phyloP scores from a whole-genome alignment of 37 sponge, comb jelly and placozoan genomes.

The Dysidea cf. avara region DNA sequence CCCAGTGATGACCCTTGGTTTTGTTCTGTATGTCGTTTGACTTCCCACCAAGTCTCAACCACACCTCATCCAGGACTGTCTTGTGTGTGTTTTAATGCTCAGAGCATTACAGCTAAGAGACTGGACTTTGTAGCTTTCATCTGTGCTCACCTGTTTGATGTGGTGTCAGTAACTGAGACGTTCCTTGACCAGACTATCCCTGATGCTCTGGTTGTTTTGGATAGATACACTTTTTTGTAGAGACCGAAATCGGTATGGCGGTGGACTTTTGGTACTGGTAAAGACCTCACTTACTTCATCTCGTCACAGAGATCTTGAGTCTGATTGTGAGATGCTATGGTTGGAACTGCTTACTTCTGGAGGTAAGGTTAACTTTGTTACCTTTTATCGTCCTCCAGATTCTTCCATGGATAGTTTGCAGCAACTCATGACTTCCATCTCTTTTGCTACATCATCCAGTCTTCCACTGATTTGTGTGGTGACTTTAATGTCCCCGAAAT shows the following conservation, averaged over 20 bases:
- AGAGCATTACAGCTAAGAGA: too few species aligned
- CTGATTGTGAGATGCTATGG: too few species aligned
- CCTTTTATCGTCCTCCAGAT: constrained; percentile 23
- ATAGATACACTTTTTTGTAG: not conserved
- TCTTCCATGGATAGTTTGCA: not conserved
- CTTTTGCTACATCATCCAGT: not conserved
- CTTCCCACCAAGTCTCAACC: too few species aligned
- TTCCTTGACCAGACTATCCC: not conserved
- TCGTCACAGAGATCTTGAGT: constrained; percentile 8
- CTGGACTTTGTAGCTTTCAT: too few species aligned
- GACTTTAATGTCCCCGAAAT: constrained; percentile 24
- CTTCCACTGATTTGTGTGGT: constrained; percentile 13
- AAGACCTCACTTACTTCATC: not conserved
- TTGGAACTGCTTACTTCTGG: not conserved
- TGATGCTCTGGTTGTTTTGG: not conserved
- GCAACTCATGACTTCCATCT: constrained; percentile 2
- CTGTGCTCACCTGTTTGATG: too few species aligned
- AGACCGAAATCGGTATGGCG: constrained; percentile 19
- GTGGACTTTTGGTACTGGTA: constrained; percentile 16
- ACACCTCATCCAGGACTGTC: too few species aligned
- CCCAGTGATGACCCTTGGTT: too few species aligned
- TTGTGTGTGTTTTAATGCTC: too few species aligned
- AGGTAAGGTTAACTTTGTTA: not conserved
- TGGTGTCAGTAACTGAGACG: constrained; percentile 16
- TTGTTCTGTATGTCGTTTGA: too few species aligned